phyloP scores from a whole-genome alignment of 2,113 vertebrate species.

The Isurus oxyrinchus region DNA sequence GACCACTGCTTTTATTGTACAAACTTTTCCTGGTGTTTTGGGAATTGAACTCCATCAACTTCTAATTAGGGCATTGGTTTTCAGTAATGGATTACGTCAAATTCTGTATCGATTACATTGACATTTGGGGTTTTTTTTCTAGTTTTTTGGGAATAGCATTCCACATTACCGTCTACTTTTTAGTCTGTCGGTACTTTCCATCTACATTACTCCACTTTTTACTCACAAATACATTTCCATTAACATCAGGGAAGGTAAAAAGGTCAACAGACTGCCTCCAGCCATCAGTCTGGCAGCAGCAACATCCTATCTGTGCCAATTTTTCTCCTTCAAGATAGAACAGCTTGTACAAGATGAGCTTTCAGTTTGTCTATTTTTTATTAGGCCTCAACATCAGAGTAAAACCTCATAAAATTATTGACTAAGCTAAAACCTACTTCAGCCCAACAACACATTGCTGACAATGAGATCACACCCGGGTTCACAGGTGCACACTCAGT shows the following conservation, averaged over 20 bases:
- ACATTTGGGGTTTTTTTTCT: background rate
- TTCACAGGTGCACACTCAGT: background rate
- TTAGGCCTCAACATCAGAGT: background rate
- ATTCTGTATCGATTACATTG: background rate
- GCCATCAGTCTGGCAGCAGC: background rate
- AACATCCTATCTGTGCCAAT: background rate
- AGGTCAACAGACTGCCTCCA: background rate
- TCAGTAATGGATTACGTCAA: background rate
- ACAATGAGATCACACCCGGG: background rate
- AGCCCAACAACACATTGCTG: background rate
- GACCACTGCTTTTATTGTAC: background rate
- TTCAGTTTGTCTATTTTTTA: background rate
- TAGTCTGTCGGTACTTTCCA: background rate
- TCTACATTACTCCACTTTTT: background rate
- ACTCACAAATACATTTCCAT: background rate
- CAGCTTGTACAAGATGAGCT: background rate
- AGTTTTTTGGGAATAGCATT: background rate
- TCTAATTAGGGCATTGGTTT: background rate
- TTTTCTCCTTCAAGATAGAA: background rate
- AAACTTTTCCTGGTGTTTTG: background rate
- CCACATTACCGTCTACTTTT: background rate
- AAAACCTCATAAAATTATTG: conserved; percentile 2
- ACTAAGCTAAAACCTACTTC: background rate
- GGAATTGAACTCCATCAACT: background rate
- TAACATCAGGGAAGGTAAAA: background rate